Conservation (phyloP, 2,797 vertebrate species). For the Hyperoplus immaculatus region DNA sequence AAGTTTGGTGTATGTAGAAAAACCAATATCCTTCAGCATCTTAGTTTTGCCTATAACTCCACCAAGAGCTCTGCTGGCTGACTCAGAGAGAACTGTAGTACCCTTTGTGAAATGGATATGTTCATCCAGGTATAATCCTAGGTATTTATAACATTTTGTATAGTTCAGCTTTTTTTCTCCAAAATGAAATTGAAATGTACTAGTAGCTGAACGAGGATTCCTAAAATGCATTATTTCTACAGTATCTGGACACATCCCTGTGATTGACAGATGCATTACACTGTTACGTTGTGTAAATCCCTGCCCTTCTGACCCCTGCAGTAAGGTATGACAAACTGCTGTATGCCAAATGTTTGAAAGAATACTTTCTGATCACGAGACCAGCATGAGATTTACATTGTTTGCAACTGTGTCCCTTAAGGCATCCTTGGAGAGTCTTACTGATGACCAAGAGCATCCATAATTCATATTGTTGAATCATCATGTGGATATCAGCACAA, state of each 20-base stretch:
- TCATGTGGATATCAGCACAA: constrained; percentile 13
- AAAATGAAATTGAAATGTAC: no score
- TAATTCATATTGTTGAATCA: constrained; percentile 33
- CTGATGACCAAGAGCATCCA: not conserved
- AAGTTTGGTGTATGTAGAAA: no score
- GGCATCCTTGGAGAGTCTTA: not conserved
- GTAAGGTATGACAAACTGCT: constrained; percentile 11
- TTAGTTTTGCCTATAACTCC: no score
- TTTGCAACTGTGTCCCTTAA: not conserved
- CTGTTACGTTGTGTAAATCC: not conserved
- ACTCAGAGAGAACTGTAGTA: no score
- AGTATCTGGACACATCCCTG: not conserved
- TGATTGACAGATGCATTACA: constrained; percentile 13
- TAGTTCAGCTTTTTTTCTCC: no score
- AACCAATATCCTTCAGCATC: no score
- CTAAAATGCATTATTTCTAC: no score
- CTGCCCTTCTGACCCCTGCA: constrained; percentile 14
- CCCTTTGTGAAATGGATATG: no score
- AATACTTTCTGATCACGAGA: constrained; percentile 2
- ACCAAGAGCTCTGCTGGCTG: no score
- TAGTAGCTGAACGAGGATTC: no score
- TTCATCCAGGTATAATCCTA: no score
- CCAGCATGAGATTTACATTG: constrained; percentile 17
- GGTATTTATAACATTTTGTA: no score
- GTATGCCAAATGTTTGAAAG: not conserved